These are phyloP conservation scores for Plebejus argus DNA, from an alignment of 2,888 invertebrate genomes.

Conservation along the genomic window DNA sequence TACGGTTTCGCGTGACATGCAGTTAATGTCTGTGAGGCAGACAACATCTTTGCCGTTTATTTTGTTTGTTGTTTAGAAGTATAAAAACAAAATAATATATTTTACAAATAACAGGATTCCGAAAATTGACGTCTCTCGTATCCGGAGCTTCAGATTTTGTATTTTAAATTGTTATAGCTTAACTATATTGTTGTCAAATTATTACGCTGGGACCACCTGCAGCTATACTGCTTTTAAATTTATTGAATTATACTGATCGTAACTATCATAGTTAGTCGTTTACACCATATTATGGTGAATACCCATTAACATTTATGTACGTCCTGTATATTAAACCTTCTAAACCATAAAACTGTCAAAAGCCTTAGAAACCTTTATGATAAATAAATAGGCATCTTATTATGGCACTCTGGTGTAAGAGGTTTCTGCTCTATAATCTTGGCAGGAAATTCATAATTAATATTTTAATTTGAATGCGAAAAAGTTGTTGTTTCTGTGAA, in stretches of 20 bases:
- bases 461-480: too few species aligned
- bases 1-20: too few species aligned
- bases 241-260: conserved; percentile 10
- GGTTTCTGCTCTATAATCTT: too few species aligned
- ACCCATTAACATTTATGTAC: neutral
- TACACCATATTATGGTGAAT: conserved; percentile 12
- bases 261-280: neutral
- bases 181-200: conserved; percentile 10
- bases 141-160: neutral
- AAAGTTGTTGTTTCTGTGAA: too few species aligned
- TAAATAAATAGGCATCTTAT: conserved; percentile 3
- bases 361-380: neutral
- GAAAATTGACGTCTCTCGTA: neutral
- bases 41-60: too few species aligned
- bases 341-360: conserved; percentile 5
- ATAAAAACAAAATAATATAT: too few species aligned
- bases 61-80: too few species aligned
- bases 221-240: neutral
- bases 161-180: neutral
- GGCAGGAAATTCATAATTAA: too few species aligned
- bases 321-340: neutral
- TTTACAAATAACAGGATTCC: neutral
- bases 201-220: neutral
- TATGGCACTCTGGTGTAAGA: neutral
- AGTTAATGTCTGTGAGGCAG: too few species aligned